A percentile compares a stretch with the other conserved stretches of the same genome.
phyloP scores from a whole-genome alignment of 1,140 invertebrate species.

The Caerostris extrusa region DNA sequence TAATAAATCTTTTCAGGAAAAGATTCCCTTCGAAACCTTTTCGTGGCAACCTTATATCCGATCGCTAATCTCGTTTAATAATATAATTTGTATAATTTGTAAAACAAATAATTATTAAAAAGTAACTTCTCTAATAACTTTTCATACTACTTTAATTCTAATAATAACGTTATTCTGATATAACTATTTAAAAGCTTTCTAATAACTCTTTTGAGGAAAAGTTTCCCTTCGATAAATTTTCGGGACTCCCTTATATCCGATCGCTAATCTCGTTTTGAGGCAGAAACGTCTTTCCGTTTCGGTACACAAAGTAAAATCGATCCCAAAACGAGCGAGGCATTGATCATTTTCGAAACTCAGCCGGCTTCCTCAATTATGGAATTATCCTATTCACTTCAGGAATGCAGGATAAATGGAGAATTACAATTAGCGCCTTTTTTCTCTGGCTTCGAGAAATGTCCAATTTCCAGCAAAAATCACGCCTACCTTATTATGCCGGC shows the following conservation, averaged over 20 bases:
- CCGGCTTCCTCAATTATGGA: constrained; percentile 17
- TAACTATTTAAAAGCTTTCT: too few species aligned
- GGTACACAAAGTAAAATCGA: not conserved
- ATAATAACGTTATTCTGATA: too few species aligned
- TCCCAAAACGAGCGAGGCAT: not conserved
- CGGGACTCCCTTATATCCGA: not conserved
- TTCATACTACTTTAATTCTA: too few species aligned
- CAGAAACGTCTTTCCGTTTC: not conserved
- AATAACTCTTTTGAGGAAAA: not conserved
- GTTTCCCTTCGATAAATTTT: not conserved
- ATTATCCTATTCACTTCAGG: not conserved
- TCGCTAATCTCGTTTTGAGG: not conserved
- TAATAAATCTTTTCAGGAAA: too few species aligned
- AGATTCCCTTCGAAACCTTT: too few species aligned
- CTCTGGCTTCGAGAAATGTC: not conserved
- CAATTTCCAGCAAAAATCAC: constrained; percentile 19
- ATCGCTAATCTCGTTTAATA: too few species aligned
- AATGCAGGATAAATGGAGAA: not conserved
- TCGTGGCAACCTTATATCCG: too few species aligned
- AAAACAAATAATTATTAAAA: too few species aligned
- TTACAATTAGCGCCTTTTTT: not conserved
- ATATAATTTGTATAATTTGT: too few species aligned
- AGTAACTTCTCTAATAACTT: too few species aligned
- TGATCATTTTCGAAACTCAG: not conserved
- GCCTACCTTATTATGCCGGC: constrained; percentile 7